Evolutionary conservation across 2,797 vertebrate genomes (phyloP).

Genomic region (Pangasius macronema): DNA sequence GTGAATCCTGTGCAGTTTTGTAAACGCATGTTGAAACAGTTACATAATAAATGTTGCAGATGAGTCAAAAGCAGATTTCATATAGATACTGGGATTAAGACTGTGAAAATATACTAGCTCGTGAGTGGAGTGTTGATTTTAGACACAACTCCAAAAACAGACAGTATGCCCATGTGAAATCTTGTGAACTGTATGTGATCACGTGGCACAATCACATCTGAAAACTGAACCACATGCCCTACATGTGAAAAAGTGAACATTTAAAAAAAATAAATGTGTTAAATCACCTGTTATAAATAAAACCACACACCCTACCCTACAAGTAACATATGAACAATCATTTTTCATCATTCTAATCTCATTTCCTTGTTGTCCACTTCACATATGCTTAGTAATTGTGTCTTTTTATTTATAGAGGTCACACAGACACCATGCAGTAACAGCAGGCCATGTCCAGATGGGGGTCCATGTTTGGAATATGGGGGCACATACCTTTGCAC

Average conservation of each 20-base stretch:
- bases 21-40: background rate
- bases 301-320: background rate
- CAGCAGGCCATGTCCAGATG: constrained; percentile 89
- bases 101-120: background rate
- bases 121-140: background rate
- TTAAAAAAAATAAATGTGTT: background rate
- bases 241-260: background rate
- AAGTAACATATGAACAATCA: background rate
- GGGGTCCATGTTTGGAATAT: constrained; percentile 92
- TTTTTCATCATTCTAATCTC: background rate
- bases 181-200: too few relatives aligned
- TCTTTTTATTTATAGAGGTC: constrained; percentile 77
- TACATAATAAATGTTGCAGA: background rate
- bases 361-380: background rate
- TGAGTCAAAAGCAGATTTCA: background rate
- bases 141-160: background rate
- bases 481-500: constrained; percentile 91
- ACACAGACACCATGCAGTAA: constrained; percentile 90
- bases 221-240: background rate
- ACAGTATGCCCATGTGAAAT: background rate
- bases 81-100: background rate
- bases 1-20: background rate
- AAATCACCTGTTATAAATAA: background rate
- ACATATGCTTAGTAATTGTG: background rate
- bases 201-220: too few relatives aligned